phyloP scores from a whole-genome alignment of 2,113 vertebrate genomes.

The Carollia perspicillata region DNA sequence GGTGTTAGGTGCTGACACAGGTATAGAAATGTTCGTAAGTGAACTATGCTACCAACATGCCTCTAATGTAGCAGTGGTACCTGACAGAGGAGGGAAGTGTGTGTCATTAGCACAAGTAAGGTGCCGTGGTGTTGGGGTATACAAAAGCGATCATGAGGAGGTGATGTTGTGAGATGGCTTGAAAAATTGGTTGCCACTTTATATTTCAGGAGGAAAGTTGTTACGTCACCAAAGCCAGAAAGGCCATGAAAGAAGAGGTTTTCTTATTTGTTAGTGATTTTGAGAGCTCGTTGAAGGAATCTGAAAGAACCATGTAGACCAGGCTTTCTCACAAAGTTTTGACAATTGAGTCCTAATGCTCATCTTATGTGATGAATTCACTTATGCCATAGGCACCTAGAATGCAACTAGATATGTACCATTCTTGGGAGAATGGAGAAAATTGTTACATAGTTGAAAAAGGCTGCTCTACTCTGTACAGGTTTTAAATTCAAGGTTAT shows the following conservation, averaged over 20 bases:
- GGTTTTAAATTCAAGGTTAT: slow-evolving; percentile 50
- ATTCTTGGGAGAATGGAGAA: background rate
- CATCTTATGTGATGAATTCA: background rate
- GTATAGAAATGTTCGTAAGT: background rate
- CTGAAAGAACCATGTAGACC: background rate
- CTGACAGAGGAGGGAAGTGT: background rate
- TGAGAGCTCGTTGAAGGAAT: background rate
- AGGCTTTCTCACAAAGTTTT: background rate
- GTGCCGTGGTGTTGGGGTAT: background rate
- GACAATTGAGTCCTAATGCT: background rate
- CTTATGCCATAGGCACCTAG: background rate
- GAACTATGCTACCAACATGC: background rate
- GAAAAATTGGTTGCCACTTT: background rate
- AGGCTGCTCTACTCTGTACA: background rate
- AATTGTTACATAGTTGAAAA: background rate
- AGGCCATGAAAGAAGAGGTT: background rate
- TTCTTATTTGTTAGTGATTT: slow-evolving; percentile 30
- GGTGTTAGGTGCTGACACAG: background rate
- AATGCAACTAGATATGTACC: background rate
- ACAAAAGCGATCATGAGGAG: background rate
- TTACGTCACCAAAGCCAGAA: background rate
- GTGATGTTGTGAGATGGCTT: background rate
- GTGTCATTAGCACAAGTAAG: background rate
- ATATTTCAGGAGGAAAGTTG: background rate
- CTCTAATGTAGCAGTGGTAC: background rate